phyloP scores from a whole-genome alignment of 2,888 invertebrate species.

The Meandrusa payeni region DNA sequence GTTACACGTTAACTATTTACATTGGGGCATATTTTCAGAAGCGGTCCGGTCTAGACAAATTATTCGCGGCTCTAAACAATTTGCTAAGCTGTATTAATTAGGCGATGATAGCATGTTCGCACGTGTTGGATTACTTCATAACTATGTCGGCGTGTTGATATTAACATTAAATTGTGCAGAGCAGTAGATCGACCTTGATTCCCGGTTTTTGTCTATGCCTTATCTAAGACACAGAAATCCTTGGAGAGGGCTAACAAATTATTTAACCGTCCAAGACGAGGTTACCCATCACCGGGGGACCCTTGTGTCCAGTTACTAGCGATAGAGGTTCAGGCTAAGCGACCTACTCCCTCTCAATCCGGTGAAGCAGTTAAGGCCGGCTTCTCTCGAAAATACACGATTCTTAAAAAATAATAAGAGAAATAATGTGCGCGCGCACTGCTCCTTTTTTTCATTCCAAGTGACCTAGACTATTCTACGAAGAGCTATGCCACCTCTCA shows the following conservation, averaged over 20 bases:
- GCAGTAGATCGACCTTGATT: slow-evolving; percentile 10
- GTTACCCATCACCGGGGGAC: too few species aligned
- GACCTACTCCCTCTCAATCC: too few species aligned
- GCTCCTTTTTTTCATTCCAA: too few species aligned
- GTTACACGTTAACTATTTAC: slow-evolving; percentile 32
- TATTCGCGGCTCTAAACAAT: slow-evolving; percentile 28
- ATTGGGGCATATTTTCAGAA: slow-evolving; percentile 33
- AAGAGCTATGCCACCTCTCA: too few species aligned
- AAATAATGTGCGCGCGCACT: too few species aligned
- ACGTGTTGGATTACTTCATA: slow-evolving; percentile 22
- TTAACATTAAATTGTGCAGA: slow-evolving; percentile 5
- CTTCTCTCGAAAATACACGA: too few species aligned
- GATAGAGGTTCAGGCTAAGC: too few species aligned
- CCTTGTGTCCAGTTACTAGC: too few species aligned
- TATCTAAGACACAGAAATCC: slow-evolving; percentile 1
- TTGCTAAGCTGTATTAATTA: slow-evolving; percentile 10
- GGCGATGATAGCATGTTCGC: slow-evolving; percentile 18
- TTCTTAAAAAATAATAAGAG: too few species aligned
- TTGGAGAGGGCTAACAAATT: neutral
- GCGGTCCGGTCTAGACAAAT: slow-evolving; percentile 36
- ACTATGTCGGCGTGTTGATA: slow-evolving; percentile 11
- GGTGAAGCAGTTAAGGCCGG: too few species aligned
- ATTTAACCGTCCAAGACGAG: too few species aligned
- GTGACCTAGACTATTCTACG: too few species aligned
- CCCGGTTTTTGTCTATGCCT: neutral